Evolutionary conservation across 2,888 invertebrate genomes (phyloP).

Genomic region (Orthosia gracilis): DNA sequence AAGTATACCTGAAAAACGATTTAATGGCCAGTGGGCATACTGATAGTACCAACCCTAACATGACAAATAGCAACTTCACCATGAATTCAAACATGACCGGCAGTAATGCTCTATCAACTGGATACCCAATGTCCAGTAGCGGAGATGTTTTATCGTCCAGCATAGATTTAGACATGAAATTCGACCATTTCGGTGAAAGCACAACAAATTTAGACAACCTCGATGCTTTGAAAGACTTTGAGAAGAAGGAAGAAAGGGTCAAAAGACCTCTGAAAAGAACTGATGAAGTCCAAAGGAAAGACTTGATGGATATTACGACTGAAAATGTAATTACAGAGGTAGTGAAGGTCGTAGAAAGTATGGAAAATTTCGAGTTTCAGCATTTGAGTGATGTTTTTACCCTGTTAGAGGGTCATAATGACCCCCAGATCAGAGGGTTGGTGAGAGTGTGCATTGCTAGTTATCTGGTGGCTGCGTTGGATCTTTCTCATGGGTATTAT

Average conservation of each 20-base stretch:
- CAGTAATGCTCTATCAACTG: conserved; percentile 83
- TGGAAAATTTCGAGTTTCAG: conserved; percentile 87
- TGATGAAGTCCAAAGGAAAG: conserved; percentile 72
- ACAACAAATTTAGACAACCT: conserved; percentile 80
- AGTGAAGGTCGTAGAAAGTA: conserved; percentile 59
- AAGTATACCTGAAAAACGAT: conserved; percentile 76
- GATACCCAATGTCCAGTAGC: conserved; percentile 87
- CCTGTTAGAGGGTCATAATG: conserved; percentile 93
- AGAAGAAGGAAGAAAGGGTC: conserved; percentile 70
- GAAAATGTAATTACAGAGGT: conserved; percentile 65
- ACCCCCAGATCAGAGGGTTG: conserved; percentile 96
- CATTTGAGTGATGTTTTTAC: conserved; percentile 93
- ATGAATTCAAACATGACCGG: conserved; percentile 87
- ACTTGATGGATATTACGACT: conserved; percentile 29
- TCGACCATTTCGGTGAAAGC: conserved; percentile 92
- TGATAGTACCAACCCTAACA: conserved; percentile 85
- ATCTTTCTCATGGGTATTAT: conserved; percentile 90
- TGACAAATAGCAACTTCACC: conserved; percentile 87
- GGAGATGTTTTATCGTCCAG: conserved; percentile 84
- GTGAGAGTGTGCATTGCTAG: conserved; percentile 93
- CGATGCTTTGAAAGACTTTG: conserved; percentile 72
- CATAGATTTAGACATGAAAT: conserved; percentile 91
- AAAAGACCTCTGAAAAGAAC: conserved; percentile 75
- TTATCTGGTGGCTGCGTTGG: conserved; percentile 92
- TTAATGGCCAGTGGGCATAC: conserved; percentile 82